A percentile compares a stretch with the other conserved stretches of the same genome.
Conservation (phyloP, 2,113 vertebrate genomes). For the Ellobius talpinus region DNA sequence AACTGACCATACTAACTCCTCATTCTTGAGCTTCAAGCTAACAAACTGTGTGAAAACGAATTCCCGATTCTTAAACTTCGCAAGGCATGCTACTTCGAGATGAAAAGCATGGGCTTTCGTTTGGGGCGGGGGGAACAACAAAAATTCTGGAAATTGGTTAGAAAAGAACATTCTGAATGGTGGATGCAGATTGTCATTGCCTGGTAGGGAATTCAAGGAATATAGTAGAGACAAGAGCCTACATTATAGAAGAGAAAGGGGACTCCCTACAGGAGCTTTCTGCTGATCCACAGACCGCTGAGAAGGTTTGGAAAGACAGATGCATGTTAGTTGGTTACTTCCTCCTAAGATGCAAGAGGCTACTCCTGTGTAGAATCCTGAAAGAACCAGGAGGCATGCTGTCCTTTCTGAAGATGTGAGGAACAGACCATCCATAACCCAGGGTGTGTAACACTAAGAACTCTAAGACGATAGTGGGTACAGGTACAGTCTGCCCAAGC, state of each 20-base stretch:
- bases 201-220: neutral
- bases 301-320: neutral
- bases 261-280: neutral
- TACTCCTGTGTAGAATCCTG: neutral
- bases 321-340: neutral
- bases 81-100: neutral
- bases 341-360: neutral
- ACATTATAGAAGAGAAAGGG: neutral
- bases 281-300: neutral
- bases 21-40: neutral
- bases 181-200: neutral
- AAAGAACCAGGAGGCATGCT: neutral
- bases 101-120: neutral
- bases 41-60: neutral
- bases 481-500: too few species aligned
- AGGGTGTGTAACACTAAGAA: fast-evolving
- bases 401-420: neutral
- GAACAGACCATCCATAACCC: neutral
- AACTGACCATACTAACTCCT: neutral
- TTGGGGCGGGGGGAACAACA: neutral
- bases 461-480: fast-evolving
- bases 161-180: neutral
- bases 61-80: neutral
- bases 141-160: neutral
- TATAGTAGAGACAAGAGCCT: neutral